Evolutionary conservation across 2,888 invertebrate genomes (phyloP).

Genomic region (Danaus chrysippus): DNA sequence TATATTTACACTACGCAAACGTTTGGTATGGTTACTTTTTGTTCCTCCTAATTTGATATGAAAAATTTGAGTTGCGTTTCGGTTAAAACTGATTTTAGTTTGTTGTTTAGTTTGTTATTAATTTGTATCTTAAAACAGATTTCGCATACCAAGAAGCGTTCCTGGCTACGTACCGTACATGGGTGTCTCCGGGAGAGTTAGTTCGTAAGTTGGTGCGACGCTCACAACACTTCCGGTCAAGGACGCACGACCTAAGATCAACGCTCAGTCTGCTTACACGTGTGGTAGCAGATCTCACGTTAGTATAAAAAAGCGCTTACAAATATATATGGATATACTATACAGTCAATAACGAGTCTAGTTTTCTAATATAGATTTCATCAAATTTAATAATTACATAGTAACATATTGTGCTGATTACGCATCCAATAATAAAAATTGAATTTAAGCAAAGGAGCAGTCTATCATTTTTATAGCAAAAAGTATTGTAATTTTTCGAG

Average conservation of each 20-base stretch:
- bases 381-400: too few species aligned
- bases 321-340: too few species aligned
- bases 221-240: conserved; percentile 80
- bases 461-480: too few species aligned
- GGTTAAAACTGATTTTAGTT: background rate
- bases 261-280: conserved; percentile 96
- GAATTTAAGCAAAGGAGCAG: too few species aligned
- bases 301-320: conserved; percentile 61
- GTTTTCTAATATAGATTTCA: too few species aligned
- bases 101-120: background rate
- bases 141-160: conserved; percentile 98
- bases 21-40: too few species aligned
- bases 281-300: conserved; percentile 98
- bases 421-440: too few species aligned
- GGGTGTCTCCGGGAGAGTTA: conserved; percentile 92
- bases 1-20: too few species aligned
- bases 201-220: conserved; percentile 90
- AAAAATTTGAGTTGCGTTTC: background rate
- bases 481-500: too few species aligned
- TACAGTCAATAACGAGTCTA: too few species aligned
- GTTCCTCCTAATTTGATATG: too few species aligned
- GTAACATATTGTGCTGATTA: too few species aligned
- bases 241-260: conserved; percentile 86
- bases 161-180: conserved; percentile 97
- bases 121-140: conserved; percentile 73